phyloP scores from a whole-genome alignment of 2,888 invertebrate species.

The Perithous albicinctus region DNA sequence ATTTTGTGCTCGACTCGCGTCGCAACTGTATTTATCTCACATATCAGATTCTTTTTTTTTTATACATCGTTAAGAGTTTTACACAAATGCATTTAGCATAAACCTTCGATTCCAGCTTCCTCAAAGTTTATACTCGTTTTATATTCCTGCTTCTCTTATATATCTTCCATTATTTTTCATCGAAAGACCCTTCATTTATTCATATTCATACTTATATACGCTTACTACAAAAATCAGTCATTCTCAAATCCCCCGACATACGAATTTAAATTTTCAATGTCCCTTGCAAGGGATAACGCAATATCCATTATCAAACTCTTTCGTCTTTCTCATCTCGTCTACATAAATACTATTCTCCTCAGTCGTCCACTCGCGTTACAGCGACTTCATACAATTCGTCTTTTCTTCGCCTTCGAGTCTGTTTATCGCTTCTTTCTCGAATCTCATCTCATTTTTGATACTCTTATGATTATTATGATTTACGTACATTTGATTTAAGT shows the following conservation, averaged over 20 bases:
- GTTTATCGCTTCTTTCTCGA: neutral
- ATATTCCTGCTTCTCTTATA: neutral
- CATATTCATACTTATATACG: slow-evolving; percentile 52
- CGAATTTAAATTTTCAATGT: slow-evolving; percentile 63
- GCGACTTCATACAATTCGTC: neutral
- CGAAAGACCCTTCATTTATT: slow-evolving; percentile 41
- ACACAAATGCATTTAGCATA: slow-evolving; percentile 39
- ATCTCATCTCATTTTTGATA: neutral
- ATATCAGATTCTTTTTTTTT: slow-evolving; percentile 35
- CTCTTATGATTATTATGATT: slow-evolving; percentile 21
- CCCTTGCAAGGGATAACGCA: slow-evolving; percentile 52
- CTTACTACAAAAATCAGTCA: slow-evolving; percentile 72
- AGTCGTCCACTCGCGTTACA: neutral
- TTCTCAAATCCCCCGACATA: slow-evolving; percentile 65
- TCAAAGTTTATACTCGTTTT: slow-evolving; percentile 11
- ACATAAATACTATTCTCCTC: slow-evolving; percentile 44
- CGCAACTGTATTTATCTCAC: slow-evolving; percentile 52
- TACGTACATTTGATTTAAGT: slow-evolving; percentile 3
- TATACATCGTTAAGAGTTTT: slow-evolving; percentile 48
- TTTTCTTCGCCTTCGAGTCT: slow-evolving; percentile 10
- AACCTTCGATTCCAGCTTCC: neutral
- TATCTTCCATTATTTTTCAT: neutral
- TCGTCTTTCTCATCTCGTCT: slow-evolving; percentile 31
- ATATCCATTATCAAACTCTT: slow-evolving; percentile 46
- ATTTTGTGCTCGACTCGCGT: slow-evolving; percentile 48